Evolutionary conservation across 2,113 vertebrate species (phyloP).

Genomic region (Paratilapia polleni): DNA sequence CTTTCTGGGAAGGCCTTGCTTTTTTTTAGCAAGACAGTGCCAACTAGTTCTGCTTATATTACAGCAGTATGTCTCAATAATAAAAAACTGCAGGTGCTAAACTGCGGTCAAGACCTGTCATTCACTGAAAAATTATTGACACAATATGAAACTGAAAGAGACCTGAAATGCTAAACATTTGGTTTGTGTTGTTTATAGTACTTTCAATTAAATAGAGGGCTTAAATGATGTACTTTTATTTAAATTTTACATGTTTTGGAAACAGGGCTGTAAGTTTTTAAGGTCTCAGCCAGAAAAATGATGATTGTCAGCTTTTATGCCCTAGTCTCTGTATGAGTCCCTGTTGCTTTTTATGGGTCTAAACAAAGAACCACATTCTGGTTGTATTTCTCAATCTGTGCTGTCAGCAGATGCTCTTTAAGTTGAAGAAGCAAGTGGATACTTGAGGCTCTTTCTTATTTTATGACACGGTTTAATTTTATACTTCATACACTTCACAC

Average conservation of each 20-base stretch:
- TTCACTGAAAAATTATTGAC: too few species aligned
- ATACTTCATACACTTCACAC: background rate
- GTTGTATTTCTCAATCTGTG: background rate
- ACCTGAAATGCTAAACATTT: background rate
- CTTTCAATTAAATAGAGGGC: rapidly evolving
- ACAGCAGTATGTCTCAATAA: too few species aligned
- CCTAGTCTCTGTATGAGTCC: background rate
- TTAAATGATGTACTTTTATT: too few species aligned
- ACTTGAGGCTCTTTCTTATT: background rate
- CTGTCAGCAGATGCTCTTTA: background rate
- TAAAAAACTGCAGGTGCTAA: too few species aligned
- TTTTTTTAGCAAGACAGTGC: too few species aligned
- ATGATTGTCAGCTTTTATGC: background rate
- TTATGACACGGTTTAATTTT: background rate
- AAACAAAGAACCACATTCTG: background rate
- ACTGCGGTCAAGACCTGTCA: too few species aligned
- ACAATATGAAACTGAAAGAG: too few species aligned
- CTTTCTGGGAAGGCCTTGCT: too few species aligned
- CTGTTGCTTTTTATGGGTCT: background rate
- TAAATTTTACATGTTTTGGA: background rate
- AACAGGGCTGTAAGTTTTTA: background rate
- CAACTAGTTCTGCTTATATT: too few species aligned
- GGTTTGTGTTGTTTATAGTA: background rate
- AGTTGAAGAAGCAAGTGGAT: background rate
- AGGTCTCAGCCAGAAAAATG: background rate